These are phyloP conservation scores for Andrena fulva DNA, from an alignment of 2,888 invertebrate genomes.

Conservation along the genomic window DNA sequence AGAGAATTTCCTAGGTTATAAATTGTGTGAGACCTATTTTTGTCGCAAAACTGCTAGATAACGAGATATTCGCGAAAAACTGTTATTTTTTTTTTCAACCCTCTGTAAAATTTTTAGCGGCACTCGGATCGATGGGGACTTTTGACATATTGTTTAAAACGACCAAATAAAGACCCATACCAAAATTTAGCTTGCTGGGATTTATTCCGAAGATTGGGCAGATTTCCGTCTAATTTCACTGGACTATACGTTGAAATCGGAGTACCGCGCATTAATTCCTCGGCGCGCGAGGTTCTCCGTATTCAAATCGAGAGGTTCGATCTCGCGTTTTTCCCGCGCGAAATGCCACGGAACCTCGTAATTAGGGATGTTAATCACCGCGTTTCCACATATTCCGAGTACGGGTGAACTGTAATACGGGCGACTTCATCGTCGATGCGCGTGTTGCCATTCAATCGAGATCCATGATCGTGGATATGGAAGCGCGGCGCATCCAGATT, in stretches of 20 bases:
- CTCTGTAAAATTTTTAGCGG: too few relatives aligned
- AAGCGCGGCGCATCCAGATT: constrained; percentile 4
- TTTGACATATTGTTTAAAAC: too few relatives aligned
- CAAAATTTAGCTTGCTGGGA: too few relatives aligned
- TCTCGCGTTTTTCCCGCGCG: not conserved
- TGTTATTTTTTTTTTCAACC: too few relatives aligned
- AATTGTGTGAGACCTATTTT: too few relatives aligned
- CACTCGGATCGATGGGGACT: too few relatives aligned
- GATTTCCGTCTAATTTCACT: too few relatives aligned
- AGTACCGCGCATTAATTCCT: not conserved
- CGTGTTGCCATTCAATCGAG: constrained; percentile 7
- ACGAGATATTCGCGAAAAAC: too few relatives aligned
- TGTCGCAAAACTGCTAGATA: too few relatives aligned
- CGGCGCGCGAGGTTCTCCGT: not conserved
- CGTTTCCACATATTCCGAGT: not conserved
- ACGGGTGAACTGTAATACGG: not conserved
- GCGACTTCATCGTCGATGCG: constrained; percentile 3
- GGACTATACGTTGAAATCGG: not conserved
- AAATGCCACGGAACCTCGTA: not conserved
- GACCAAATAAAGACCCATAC: too few relatives aligned
- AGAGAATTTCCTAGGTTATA: too few relatives aligned
- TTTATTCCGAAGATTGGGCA: too few relatives aligned
- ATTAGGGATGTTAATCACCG: constrained; percentile 32
- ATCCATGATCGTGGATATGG: not conserved
- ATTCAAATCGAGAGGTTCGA: not conserved